Conservation (phyloP, 2,888 invertebrate species). For the Theodoxus fluviatilis region DNA sequence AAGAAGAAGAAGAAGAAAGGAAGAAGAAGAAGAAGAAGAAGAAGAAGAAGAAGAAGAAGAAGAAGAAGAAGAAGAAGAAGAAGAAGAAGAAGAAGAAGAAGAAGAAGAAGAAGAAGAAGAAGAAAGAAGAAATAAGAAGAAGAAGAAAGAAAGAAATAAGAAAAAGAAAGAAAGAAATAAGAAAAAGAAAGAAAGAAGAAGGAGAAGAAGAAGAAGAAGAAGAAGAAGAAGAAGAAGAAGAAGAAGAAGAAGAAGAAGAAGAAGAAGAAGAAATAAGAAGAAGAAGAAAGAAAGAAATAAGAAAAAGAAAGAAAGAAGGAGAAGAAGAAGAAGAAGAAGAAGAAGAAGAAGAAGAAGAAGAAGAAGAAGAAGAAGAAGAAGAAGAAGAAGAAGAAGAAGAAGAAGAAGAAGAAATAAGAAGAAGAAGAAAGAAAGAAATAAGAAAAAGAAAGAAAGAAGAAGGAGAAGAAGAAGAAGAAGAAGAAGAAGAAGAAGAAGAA, state of each 20-base stretch:
- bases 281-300: not conserved
- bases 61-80: not conserved
- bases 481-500: not conserved
- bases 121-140: not conserved
- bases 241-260: not conserved
- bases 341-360: not conserved
- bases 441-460: conserved; percentile 19
- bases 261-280: not conserved
- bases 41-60: conserved; percentile 14
- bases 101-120: not conserved
- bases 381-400: too few species aligned
- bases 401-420: too few species aligned
- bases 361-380: not conserved
- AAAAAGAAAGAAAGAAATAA: not conserved
- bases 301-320: not conserved
- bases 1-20: not conserved
- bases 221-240: not conserved
- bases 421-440: conserved; percentile 24
- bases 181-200: not conserved
- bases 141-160: not conserved
- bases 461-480: not conserved
- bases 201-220: not conserved
- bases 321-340: not conserved
- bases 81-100: not conserved
- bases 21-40: conserved; percentile 14